Percentiles rank a stretch among this genome's conserved stretches.
These are phyloP conservation scores for Dicaeum eximium DNA, from an alignment of 2,113 vertebrate genomes.

Conservation along the genomic window DNA sequence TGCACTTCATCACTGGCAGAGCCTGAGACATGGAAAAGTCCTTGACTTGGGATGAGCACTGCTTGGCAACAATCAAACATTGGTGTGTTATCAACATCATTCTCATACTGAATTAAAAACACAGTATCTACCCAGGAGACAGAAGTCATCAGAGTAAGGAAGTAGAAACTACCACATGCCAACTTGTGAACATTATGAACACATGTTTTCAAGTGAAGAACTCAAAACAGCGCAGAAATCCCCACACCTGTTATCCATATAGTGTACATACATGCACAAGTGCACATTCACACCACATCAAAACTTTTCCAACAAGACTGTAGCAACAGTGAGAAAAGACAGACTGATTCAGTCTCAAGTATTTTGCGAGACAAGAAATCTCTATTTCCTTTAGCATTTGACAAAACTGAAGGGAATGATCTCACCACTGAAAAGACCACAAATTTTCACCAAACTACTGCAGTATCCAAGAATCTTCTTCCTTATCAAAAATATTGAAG, in stretches of 20 bases:
- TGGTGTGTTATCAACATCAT: not conserved
- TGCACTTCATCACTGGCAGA: not conserved
- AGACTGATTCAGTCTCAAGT: not conserved
- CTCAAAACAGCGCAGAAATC: not conserved
- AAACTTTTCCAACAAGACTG: not conserved
- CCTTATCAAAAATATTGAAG: not conserved
- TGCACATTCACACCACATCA: not conserved
- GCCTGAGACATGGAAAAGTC: not conserved
- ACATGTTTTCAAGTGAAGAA: not conserved
- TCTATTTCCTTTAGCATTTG: not conserved
- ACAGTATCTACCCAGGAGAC: not conserved
- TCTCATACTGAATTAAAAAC: not conserved
- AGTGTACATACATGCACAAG: not conserved
- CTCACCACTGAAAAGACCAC: not conserved
- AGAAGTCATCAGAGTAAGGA: not conserved
- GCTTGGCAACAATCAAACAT: not conserved
- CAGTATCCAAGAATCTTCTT: not conserved
- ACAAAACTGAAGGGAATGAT: not conserved
- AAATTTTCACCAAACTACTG: not conserved
- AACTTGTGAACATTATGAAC: not conserved
- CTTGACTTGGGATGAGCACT: not conserved
- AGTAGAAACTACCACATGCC: not conserved
- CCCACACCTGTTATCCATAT: not conserved
- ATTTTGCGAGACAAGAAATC: not conserved
- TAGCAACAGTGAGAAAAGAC: not conserved